Base-by-base conservation (phyloP, 2,888 invertebrate species). In the Amphimallon solstitiale region DNA sequence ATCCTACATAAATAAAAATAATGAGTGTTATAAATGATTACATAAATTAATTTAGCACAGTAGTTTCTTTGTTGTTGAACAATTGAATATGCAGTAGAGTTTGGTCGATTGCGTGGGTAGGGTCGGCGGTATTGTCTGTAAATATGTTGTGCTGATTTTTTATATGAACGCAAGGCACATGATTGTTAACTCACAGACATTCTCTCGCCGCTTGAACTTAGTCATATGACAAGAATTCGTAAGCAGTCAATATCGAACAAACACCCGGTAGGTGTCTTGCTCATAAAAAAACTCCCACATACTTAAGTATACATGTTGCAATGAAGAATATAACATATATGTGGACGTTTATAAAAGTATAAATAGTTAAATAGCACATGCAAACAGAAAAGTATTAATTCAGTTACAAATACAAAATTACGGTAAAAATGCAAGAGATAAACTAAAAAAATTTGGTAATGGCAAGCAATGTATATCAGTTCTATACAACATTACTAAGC, bases 171-270 rank as follows among this genome's bases (percentile, higher is more conserved):
- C 46, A 46, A n/a, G 17, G 15, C 29, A 45, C 10, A 59, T 29
- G 23, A 19, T n/a, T 21, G 23, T 23, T 5, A 45, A 14, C 43
- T 29, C 29, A n/a, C n/a, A 59, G 43, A 59, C 56, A 43, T 59
- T 59, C 43, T 43, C 56, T 43, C 43, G 43, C 29, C 29, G 29
- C 12, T 15, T 59, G 29, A 29, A 15, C 19, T 45, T 17, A 59
- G 56, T 59, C 56, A 59, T 59, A 59, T 34, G 23, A 12, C 29
- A 59, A 43, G 56, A 59, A 59, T 59, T 59, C 29, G 14, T 43
- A 29, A 59, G 19, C 23, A 43, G 56, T 43, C n/a, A 59, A 59
- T 43, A 34, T 56, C 23, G 40, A 40, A 40, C 43, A 29, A 40
- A 43, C 21, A 40, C 29, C 40, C 40, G 40, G 56, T 40, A 56